Percentiles rank a stretch among this genome's conserved stretches.
These are phyloP conservation scores for Mormyrus hasselquistii DNA, from an alignment of 2,797 vertebrate species.

Conservation along the genomic window DNA sequence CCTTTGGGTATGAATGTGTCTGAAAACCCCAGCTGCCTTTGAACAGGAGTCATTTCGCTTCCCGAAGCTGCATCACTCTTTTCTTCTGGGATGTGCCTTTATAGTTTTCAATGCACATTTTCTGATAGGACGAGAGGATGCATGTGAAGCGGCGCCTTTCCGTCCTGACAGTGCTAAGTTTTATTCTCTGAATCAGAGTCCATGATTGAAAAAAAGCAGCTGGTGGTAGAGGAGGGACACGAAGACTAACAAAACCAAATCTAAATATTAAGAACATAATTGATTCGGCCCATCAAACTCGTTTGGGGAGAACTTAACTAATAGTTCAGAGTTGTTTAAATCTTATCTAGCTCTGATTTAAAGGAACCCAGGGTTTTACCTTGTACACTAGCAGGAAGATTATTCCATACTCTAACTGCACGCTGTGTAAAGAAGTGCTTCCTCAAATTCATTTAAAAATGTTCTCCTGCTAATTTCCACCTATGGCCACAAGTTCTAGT, in stretches of 20 bases:
- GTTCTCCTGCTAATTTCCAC: too few species aligned
- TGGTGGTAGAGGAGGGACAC: not conserved
- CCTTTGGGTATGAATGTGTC: not conserved
- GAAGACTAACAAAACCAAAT: not conserved
- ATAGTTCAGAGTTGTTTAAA: too few species aligned
- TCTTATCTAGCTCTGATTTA: too few species aligned
- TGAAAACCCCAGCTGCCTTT: slow-evolving; percentile 2
- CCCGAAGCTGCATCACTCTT: not conserved
- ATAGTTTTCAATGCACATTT: slow-evolving; percentile 3
- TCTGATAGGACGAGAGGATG: not conserved
- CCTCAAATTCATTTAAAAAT: too few species aligned
- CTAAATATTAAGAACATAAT: not conserved
- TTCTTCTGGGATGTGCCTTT: not conserved
- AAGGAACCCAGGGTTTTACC: too few species aligned
- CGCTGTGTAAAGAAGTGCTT: too few species aligned
- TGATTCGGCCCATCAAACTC: too few species aligned
- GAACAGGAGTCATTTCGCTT: not conserved
- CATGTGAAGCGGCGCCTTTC: not conserved
- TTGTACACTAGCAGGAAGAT: too few species aligned
- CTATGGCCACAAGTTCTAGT: too few species aligned
- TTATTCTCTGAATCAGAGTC: not conserved
- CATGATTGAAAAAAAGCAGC: not conserved
- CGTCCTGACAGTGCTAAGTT: not conserved
- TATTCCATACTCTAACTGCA: too few species aligned
- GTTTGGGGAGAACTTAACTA: too few species aligned